phyloP scores from a whole-genome alignment of 2,113 vertebrate species.

The Podiceps cristatus region DNA sequence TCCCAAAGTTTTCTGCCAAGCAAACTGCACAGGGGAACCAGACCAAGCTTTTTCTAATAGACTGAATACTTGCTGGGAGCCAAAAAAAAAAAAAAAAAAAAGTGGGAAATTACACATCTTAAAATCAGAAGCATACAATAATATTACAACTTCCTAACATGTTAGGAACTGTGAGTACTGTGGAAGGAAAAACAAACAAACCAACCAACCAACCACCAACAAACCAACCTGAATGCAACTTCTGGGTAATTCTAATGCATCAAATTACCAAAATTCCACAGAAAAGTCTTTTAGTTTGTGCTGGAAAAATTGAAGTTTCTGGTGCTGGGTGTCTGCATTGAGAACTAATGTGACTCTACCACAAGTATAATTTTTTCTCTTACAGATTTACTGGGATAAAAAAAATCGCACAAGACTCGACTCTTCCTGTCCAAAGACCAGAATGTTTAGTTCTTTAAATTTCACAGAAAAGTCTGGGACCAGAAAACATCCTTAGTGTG shows the following conservation, averaged over 20 bases:
- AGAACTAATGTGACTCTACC: not conserved
- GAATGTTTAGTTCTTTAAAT: not conserved
- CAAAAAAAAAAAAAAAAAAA: not conserved
- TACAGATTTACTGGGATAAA: not conserved
- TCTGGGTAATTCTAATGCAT: not conserved
- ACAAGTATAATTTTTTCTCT: not conserved
- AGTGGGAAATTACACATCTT: not conserved
- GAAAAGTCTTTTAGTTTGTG: not conserved
- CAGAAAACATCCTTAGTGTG: not conserved
- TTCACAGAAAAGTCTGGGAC: not conserved
- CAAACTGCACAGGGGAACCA: conserved; percentile 85
- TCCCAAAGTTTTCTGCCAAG: conserved; percentile 93
- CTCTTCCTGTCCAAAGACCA: not conserved
- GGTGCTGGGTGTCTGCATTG: not conserved
- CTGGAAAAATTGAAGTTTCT: not conserved
- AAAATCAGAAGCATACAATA: not conserved
- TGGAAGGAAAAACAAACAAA: too few relatives aligned
- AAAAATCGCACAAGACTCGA: not conserved
- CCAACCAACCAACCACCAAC: too few relatives aligned
- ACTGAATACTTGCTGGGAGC: conserved; percentile 87
- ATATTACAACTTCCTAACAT: not conserved
- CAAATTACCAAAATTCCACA: not conserved
- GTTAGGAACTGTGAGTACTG: not conserved
- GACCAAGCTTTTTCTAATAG: conserved; percentile 86
- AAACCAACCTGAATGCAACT: not conserved